These are phyloP conservation scores for Aplocera efformata DNA, from an alignment of 2,888 invertebrate species.

Conservation along the genomic window DNA sequence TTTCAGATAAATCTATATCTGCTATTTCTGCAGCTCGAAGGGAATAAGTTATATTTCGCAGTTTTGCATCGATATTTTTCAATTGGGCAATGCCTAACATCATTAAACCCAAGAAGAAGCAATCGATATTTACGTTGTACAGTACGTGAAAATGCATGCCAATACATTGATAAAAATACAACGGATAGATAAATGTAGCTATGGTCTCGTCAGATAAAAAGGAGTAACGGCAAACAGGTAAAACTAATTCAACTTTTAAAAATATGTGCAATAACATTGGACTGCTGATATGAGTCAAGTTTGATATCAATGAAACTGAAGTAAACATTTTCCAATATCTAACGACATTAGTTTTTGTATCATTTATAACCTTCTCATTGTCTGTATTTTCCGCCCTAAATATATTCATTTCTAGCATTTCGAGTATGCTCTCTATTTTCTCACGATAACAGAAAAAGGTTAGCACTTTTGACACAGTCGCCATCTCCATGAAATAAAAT, in stretches of 20 bases:
- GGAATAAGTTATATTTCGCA: slow-evolving; percentile 39
- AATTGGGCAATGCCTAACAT: slow-evolving; percentile 53
- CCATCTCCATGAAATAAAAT: slow-evolving; percentile 49
- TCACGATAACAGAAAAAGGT: slow-evolving; percentile 40
- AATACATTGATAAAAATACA: slow-evolving; percentile 51
- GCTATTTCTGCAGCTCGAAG: slow-evolving; percentile 5
- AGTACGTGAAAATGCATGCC: slow-evolving; percentile 50
- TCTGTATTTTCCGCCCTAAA: slow-evolving; percentile 43
- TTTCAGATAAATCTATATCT: slow-evolving; percentile 1
- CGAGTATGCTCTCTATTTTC: slow-evolving; percentile 39
- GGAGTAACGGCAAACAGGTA: slow-evolving; percentile 47
- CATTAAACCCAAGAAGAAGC: slow-evolving; percentile 52
- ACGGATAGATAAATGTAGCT: slow-evolving; percentile 38
- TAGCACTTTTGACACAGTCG: slow-evolving; percentile 44
- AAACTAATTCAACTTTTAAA: slow-evolving; percentile 29
- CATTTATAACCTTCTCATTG: slow-evolving; percentile 34
- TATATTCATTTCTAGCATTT: slow-evolving; percentile 42
- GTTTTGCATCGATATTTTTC: slow-evolving; percentile 48
- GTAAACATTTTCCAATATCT: slow-evolving; percentile 46
- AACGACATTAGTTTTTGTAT: slow-evolving; percentile 43
- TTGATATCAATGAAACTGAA: slow-evolving; percentile 34
- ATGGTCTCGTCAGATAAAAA: slow-evolving; percentile 44
- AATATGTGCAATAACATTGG: slow-evolving; percentile 43
- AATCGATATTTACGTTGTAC: slow-evolving; percentile 48
- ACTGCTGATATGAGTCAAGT: slow-evolving; percentile 34